These are phyloP conservation scores for Amphiura filiformis DNA, from an alignment of 35 echinoderm and acorn worm species.

Conservation along the genomic window DNA sequence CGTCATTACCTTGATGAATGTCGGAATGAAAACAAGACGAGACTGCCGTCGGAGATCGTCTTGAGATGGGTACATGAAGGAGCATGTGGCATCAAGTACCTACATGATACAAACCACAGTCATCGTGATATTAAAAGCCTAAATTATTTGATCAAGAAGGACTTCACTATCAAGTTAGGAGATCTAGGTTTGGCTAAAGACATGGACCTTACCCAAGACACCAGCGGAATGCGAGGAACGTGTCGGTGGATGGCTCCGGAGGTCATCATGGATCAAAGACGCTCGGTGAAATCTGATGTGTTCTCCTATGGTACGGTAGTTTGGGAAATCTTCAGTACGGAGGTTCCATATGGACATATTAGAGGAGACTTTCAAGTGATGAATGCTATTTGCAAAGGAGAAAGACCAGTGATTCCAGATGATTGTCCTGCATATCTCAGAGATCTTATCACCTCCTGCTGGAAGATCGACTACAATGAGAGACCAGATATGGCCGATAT, in stretches of 20 bases:
- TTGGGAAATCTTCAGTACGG: neutral
- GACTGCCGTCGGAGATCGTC: neutral
- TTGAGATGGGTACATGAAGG: neutral
- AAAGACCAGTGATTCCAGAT: neutral
- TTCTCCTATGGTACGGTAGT: neutral
- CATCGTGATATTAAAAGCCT: neutral
- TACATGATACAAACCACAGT: neutral
- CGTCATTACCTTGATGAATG: neutral
- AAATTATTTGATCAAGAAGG: neutral
- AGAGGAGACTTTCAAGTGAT: neutral
- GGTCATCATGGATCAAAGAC: neutral
- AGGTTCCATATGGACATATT: neutral
- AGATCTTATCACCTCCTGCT: neutral
- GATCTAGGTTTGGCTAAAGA: neutral
- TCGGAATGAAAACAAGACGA: neutral
- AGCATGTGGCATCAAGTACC: neutral
- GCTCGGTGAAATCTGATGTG: conserved; percentile 9
- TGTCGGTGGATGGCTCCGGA: conserved; percentile 25
- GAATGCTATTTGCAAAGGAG: neutral
- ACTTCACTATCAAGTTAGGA: neutral
- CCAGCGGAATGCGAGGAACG: neutral
- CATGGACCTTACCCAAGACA: neutral
- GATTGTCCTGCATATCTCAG: neutral
- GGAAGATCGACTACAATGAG: neutral
- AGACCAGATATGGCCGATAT: neutral